These are phyloP conservation scores for Trissolcus japonicus DNA, from an alignment of 2,888 invertebrate species.

Conservation along the genomic window DNA sequence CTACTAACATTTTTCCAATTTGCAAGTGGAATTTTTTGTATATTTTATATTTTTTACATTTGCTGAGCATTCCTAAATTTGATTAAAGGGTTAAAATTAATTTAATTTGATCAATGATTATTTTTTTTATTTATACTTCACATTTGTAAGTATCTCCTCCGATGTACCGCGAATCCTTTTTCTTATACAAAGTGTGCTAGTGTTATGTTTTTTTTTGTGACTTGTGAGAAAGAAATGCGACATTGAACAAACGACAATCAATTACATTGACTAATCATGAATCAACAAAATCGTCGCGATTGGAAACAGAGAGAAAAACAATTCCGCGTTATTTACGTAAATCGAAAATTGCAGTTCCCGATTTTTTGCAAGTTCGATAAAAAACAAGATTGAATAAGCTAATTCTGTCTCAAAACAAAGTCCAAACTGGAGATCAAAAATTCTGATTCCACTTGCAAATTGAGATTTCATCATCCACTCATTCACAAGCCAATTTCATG, in stretches of 20 bases:
- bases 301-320: constrained; percentile 22
- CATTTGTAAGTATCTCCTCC: no score
- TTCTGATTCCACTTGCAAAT: no score
- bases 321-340: constrained; percentile 40
- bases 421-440: background rate
- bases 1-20: no score
- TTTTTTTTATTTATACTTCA: no score
- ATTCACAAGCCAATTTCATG: no score
- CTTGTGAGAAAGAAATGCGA: constrained; percentile 47
- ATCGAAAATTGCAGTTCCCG: constrained; percentile 27
- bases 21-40: no score
- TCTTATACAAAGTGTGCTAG: constrained; percentile 23
- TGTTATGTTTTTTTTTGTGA: constrained; percentile 23
- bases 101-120: no score
- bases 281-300: constrained; percentile 23
- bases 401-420: background rate
- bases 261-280: constrained; percentile 42
- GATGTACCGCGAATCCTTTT: constrained; percentile 20
- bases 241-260: constrained; percentile 44
- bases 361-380: background rate
- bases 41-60: no score
- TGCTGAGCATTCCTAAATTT: no score
- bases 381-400: background rate
- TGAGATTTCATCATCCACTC: no score
- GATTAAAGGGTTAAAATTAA: no score